Percentiles rank a stretch among this genome's conserved stretches.
phyloP scores from a whole-genome alignment of 2,888 invertebrate genomes.

The Trisateles emortualis region DNA sequence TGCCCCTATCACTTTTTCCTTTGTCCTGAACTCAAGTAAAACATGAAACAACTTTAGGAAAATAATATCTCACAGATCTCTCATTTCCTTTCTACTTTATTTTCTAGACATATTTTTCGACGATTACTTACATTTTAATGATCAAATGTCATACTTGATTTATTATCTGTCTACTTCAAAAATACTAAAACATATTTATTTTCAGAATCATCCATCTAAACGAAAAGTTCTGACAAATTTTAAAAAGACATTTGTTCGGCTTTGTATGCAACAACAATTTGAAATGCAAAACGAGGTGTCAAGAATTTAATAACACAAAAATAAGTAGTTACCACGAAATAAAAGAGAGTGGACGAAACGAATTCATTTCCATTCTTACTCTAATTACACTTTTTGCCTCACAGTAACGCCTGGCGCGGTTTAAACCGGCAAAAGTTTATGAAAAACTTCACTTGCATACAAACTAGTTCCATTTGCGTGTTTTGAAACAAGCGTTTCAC shows the following conservation, averaged over 20 bases:
- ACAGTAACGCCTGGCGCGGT: constrained; percentile 60
- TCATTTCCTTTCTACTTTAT: constrained; percentile 16
- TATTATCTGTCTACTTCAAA: constrained; percentile 22
- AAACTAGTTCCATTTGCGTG: constrained; percentile 71
- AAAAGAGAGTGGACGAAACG: constrained; percentile 60
- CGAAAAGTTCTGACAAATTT: not conserved
- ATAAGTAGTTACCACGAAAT: constrained; percentile 55
- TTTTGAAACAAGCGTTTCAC: constrained; percentile 58
- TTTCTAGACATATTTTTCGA: constrained; percentile 17
- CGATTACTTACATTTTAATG: constrained; percentile 23
- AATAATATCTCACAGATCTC: constrained; percentile 23
- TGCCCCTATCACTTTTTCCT: constrained; percentile 33
- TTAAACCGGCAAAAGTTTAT: constrained; percentile 66
- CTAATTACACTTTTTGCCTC: constrained; percentile 74
- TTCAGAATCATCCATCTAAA: constrained; percentile 27
- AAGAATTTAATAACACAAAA: constrained; percentile 67
- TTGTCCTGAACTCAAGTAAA: constrained; percentile 30
- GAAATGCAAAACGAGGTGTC: constrained; percentile 47
- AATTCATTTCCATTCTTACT: constrained; percentile 71
- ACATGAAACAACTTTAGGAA: constrained; percentile 30
- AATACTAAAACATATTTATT: constrained; percentile 14
- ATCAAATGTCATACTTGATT: constrained; percentile 29
- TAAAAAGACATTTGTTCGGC: not conserved
- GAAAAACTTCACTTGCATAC: constrained; percentile 75
- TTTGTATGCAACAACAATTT: constrained; percentile 7